Evolutionary conservation across 1,140 invertebrate species (phyloP), one percentile per base, ranked within the genome.

Genomic region (Gonatopus flavifemur): DNA sequence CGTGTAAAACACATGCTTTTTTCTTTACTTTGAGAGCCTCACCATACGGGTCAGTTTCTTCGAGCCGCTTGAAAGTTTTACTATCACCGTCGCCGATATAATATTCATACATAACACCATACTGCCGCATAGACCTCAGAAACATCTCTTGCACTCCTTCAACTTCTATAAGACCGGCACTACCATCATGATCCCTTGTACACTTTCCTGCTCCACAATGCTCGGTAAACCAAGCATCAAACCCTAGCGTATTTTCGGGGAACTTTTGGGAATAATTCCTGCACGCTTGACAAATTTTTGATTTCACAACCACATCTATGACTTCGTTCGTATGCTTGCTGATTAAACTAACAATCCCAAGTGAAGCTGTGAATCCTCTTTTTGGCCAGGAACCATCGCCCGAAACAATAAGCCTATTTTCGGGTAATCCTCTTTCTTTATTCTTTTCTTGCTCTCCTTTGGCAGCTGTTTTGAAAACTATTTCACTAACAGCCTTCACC

Each of bases 341-440:
- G 22, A 52, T 52, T 16, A 57, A 16, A 33, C 25, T 32, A 10
- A 21, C n/a, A 15, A 57, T 36, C 10, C 55, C 55, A 25, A 40
- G 12, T 13, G 43, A 22, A 18, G 51, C 43, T 19, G 36, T 41
- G 36, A 49, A 48, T 5, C 47, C 55, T 44, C 52, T 41, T 44
- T 49, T 49, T 21, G 15, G n/a, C 55, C 55, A 58, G 3, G 53
- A 41, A n/a, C 52, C 52, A 49, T 59, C 52, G n/a, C 57, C 57
- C 19, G 52, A 55, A 40, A 52, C 57, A 21, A 41, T 56, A n/a
- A 56, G 30, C 15, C 43, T 45, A 25, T 41, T 18, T 35, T 51
- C 35, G 16, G 18, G n/a, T 19, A 43, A 12, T 46, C 41, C 28
- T 25, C 8, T 35, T 20, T 41, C 32, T 33, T 35, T 36, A 41